phyloP scores from a whole-genome alignment of 2,888 invertebrate species.

The Drosophila silvestris region DNA sequence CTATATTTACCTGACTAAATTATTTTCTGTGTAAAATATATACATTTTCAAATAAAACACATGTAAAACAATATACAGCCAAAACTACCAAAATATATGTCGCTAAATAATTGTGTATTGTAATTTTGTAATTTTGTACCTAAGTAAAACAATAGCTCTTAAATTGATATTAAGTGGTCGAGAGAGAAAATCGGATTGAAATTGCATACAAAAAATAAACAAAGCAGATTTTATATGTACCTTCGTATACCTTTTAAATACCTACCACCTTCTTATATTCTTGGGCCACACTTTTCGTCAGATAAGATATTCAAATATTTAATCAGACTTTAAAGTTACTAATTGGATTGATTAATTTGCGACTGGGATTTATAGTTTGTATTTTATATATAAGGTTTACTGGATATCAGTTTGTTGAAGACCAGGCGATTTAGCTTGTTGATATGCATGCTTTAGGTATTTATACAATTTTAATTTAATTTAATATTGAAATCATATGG shows the following conservation, averaged over 20 bases:
- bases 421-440: neutral
- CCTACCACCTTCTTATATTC: neutral
- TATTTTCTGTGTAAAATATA: constrained; percentile 73
- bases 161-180: constrained; percentile 13
- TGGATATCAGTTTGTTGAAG: neutral
- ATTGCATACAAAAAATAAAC: constrained; percentile 23
- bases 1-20: constrained; percentile 74
- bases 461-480: neutral
- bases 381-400: neutral
- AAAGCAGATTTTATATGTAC: constrained; percentile 5
- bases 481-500: neutral
- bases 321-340: neutral
- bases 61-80: constrained; percentile 63
- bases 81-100: constrained; percentile 34
- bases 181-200: constrained; percentile 30
- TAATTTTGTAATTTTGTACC: constrained; percentile 58
- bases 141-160: constrained; percentile 11
- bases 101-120: constrained; percentile 52
- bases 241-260: constrained; percentile 1
- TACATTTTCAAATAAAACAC: constrained; percentile 71
- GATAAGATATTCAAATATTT: constrained; percentile 3
- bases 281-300: neutral
- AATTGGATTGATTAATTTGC: constrained; percentile 3
- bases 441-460: neutral
- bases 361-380: neutral